Percentiles rank a stretch among this genome's conserved stretches.
Evolutionary conservation across 2,113 vertebrate genomes (phyloP).

Genomic region (Spea multiplicata): DNA sequence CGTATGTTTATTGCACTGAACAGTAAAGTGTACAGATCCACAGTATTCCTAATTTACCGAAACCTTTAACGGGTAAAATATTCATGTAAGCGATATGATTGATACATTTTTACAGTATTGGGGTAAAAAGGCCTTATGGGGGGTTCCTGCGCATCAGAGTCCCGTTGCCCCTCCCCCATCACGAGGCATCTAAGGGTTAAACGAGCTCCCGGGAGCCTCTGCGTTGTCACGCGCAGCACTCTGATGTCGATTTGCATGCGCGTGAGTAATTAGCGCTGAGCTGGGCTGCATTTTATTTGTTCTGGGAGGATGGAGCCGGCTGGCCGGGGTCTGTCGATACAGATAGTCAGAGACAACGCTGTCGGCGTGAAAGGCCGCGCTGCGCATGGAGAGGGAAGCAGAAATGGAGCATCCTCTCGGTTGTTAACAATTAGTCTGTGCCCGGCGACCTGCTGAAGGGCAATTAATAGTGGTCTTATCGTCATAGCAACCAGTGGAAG

Average conservation of each 20-base stretch:
- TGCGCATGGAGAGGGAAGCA: no score
- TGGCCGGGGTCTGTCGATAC: conserved; percentile 35
- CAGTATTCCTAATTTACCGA: no score
- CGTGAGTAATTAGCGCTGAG: not conserved
- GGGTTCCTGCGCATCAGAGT: no score
- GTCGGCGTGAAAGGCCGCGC: not conserved
- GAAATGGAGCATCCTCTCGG: not conserved
- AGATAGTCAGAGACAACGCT: conserved; percentile 12
- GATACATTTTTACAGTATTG: no score
- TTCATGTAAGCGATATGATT: no score
- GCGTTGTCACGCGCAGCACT: not conserved
- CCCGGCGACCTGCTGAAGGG: no score
- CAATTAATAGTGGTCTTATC: no score
- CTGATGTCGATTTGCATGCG: not conserved
- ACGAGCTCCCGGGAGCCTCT: not conserved
- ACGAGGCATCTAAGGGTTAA: not conserved
- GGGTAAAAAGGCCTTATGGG: no score
- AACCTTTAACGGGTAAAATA: no score
- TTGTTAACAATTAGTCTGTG: not conserved
- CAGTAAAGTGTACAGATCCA: no score
- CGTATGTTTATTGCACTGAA: no score
- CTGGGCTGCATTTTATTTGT: conserved; percentile 5
- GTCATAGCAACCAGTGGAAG: no score
- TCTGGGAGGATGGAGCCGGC: conserved; percentile 38
- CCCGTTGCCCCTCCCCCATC: not conserved